Evolutionary conservation across 2,888 invertebrate genomes (phyloP).

Genomic region (Trachelus stipa): DNA sequence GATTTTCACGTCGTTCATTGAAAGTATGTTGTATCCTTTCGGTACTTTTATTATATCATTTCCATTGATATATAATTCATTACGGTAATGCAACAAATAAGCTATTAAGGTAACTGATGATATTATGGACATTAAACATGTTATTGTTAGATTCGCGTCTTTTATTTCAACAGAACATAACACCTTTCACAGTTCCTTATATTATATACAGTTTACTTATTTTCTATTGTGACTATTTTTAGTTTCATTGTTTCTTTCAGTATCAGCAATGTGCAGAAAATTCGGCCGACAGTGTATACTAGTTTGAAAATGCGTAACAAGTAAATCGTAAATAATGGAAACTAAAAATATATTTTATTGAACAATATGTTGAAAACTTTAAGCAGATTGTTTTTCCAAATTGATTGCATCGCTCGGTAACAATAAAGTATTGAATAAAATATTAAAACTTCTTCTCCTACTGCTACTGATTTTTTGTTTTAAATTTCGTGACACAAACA

Average conservation of each 20-base stretch:
- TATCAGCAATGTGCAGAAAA: not conserved
- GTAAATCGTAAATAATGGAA: not conserved
- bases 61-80: constrained; percentile 51
- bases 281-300: not conserved
- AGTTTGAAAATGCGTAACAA: not conserved
- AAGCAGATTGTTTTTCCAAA: not conserved
- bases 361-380: not conserved
- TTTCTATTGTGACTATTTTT: not conserved
- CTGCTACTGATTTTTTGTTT: no score
- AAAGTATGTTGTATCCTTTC: constrained; percentile 40
- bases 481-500: no score
- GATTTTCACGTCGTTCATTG: constrained; percentile 38
- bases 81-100: constrained; percentile 42
- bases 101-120: constrained; percentile 47
- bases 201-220: constrained; percentile 1
- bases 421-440: no score
- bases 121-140: constrained; percentile 55
- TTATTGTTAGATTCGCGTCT: constrained; percentile 56
- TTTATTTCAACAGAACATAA: constrained; percentile 4
- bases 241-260: not conserved
- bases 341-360: no score
- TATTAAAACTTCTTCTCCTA: no score
- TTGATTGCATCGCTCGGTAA: no score
- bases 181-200: constrained; percentile 1
- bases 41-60: constrained; percentile 55